Conservation (phyloP, 1,140 invertebrate genomes). For the Drosophila pruinosa region DNA sequence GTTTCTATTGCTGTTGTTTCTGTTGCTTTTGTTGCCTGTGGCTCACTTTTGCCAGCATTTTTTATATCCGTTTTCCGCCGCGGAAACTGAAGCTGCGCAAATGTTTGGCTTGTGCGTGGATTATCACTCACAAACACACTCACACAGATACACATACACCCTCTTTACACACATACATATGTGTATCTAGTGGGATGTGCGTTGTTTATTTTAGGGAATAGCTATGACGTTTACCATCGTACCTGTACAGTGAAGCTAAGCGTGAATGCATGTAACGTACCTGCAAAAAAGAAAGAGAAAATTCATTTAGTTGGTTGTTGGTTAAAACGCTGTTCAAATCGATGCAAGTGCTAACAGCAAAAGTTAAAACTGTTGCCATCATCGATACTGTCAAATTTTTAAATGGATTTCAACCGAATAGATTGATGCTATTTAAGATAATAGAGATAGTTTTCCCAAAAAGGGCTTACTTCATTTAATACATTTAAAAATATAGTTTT, state of each 20-base stretch:
- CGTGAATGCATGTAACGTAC: constrained; percentile 36
- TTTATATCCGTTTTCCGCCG: constrained; percentile 55
- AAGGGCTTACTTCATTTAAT: no score
- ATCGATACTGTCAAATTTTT: background rate
- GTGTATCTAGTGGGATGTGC: background rate
- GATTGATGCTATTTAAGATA: background rate
- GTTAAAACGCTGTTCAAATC: background rate
- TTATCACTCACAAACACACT: constrained; percentile 18
- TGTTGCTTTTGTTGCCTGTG: constrained; percentile 13
- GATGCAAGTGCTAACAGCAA: background rate
- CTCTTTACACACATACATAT: background rate
- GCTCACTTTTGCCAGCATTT: constrained; percentile 38
- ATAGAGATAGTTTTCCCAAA: background rate
- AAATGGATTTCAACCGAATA: background rate
- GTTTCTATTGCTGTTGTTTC: background rate
- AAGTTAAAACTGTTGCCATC: background rate
- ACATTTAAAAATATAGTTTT: no score
- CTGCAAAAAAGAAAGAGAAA: constrained; percentile 37
- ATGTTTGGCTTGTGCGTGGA: constrained; percentile 53
- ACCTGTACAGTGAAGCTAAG: constrained; percentile 2
- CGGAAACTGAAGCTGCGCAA: constrained; percentile 36
- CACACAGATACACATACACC: background rate
- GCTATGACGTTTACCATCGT: constrained; percentile 7
- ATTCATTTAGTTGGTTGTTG: background rate
- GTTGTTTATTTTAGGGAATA: background rate